Evolutionary conservation across 2,113 vertebrate genomes (phyloP), one percentile per base, ranked within the genome.

Genomic region (Micronycteris hirsuta): DNA sequence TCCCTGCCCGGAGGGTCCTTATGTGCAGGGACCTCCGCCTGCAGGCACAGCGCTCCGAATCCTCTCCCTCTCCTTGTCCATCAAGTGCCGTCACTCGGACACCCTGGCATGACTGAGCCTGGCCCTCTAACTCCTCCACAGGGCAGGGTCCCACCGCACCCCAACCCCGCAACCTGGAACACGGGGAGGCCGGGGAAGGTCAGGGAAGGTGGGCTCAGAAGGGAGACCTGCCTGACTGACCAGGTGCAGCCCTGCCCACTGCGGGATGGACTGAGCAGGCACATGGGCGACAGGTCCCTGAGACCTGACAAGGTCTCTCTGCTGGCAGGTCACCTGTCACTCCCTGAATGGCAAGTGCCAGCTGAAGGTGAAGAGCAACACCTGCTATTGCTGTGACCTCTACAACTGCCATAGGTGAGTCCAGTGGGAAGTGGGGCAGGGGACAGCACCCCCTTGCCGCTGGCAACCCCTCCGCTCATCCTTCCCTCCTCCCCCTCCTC

Each of bases 311-410:
- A 14, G 45, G 26, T 47, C 24, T 97, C 67, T 98, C 71, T 97
- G 74, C 87, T 47, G 92, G 19, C 97, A 99, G 99, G 99, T 99
- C 86, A 98, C 97, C 0, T 99, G 99, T 94, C 98, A 97, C 45
- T 98, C 98, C 2, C 97, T 97, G 84, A 98, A 98, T 19, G 98
- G 97, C 90, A 80, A 97, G 0, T 99, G 99, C 95, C 98, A 98
- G 92, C 95, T 99, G 94, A 99, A 98, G 96, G 95, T 99, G 96
- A 99, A 98, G 97, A 99, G 99, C 96, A 99, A 99, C 97, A 99
- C 99, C 0, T 99, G 99, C 97, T 99, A 99, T 97, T 99, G 99
- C 99, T 99, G 99, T 94, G 99, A 99, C 97, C 98, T 99, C 67
- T 99, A 99, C 97, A 98, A 98, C 97, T 99, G 99, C 86, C 98